Evolutionary conservation across 2,888 invertebrate genomes (phyloP).

Genomic region (Clistopyga incitator): DNA sequence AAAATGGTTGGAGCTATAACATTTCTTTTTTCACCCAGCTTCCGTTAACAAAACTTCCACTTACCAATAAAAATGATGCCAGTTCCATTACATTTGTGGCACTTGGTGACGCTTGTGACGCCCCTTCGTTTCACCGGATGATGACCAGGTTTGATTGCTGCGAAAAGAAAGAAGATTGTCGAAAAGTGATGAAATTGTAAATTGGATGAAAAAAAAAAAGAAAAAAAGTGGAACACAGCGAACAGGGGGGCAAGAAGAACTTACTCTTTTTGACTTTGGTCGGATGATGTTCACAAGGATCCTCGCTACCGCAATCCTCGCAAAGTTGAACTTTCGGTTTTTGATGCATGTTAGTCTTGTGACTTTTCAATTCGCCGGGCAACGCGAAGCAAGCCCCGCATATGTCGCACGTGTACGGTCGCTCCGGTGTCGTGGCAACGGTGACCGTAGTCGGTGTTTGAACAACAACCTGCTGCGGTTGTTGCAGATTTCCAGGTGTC

Average conservation of each 20-base stretch:
- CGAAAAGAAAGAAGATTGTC: slow-evolving; percentile 34
- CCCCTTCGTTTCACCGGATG: slow-evolving; percentile 94
- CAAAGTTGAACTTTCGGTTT: slow-evolving; percentile 83
- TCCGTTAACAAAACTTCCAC: slow-evolving; percentile 67
- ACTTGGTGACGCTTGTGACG: slow-evolving; percentile 93
- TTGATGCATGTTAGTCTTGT: slow-evolving; percentile 84
- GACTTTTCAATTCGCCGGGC: slow-evolving; percentile 85
- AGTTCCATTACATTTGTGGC: slow-evolving; percentile 95
- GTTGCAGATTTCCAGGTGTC: slow-evolving; percentile 82
- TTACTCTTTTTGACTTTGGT: slow-evolving; percentile 83
- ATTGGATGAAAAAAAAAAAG: not conserved
- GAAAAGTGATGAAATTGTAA: not conserved
- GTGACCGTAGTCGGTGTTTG: slow-evolving; percentile 84
- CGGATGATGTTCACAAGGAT: slow-evolving; percentile 83
- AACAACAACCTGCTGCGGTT: slow-evolving; percentile 84
- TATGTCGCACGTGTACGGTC: slow-evolving; percentile 85
- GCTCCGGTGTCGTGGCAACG: slow-evolving; percentile 82
- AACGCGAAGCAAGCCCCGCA: slow-evolving; percentile 84
- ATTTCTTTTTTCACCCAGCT: slow-evolving; percentile 72
- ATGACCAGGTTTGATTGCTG: slow-evolving; percentile 84
- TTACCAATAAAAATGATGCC: slow-evolving; percentile 92
- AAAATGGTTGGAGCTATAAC: slow-evolving; percentile 66
- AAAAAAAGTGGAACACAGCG: not conserved
- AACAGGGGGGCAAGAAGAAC: no score
- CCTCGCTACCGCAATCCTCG: slow-evolving; percentile 83